phyloP scores from a whole-genome alignment of 2,797 vertebrate species.

The Otus scops region DNA sequence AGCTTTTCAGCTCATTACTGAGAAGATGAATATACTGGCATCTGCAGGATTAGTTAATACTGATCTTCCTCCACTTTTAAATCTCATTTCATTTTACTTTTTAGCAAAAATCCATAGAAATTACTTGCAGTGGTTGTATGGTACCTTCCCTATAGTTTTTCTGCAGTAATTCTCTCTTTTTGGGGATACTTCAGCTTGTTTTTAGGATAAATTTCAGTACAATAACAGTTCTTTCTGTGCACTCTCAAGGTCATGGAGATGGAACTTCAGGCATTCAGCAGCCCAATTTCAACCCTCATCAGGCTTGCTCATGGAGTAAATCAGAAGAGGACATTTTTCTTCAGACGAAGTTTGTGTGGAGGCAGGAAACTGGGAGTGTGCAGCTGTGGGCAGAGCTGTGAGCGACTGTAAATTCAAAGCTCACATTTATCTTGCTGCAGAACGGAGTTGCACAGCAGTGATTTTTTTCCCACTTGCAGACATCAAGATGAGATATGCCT shows the following conservation, averaged over 20 bases:
- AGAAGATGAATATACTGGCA: background rate
- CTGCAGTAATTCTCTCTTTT: background rate
- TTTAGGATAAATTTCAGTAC: background rate
- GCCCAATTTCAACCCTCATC: background rate
- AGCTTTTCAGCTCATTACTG: background rate
- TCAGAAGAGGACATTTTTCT: background rate
- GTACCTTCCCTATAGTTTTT: background rate
- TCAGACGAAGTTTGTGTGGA: background rate
- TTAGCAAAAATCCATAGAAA: background rate
- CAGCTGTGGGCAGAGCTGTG: background rate
- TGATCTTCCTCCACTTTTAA: background rate
- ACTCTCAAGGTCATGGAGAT: background rate
- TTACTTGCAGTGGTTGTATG: background rate
- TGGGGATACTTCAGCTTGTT: background rate
- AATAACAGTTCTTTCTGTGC: background rate
- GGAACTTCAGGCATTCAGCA: background rate
- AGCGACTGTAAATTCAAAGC: background rate
- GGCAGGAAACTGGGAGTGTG: background rate
- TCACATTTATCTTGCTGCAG: background rate
- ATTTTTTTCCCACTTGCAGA: background rate
- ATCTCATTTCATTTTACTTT: background rate
- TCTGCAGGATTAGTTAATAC: background rate
- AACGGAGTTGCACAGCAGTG: rapidly evolving
- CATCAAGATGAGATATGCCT: background rate
- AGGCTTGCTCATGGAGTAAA: background rate